phyloP scores from a whole-genome alignment of 2,888 invertebrate species.

The Gryllus longicercus region DNA sequence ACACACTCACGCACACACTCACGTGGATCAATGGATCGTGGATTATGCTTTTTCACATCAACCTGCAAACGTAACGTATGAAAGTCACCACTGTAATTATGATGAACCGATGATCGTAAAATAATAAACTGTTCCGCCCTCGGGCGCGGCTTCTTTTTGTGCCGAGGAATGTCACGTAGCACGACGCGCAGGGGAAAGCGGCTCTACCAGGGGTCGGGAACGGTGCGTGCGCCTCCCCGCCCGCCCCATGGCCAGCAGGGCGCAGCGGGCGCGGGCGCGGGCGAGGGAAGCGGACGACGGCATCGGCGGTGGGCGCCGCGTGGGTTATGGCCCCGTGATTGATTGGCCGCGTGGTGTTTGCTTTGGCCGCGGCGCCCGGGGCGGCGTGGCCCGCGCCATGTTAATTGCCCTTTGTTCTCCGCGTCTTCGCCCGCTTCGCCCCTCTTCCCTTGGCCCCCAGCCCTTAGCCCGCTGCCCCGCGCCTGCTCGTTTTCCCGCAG shows the following conservation, averaged over 20 bases:
- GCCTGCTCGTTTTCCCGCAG: neutral
- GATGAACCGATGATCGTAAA: no score
- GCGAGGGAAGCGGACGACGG: neutral
- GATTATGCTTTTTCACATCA: no score
- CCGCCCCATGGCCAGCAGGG: neutral
- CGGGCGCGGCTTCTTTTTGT: no score
- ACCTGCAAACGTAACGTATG: no score
- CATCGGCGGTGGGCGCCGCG: neutral
- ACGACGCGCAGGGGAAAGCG: no score
- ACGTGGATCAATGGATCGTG: no score
- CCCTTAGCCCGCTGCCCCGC: neutral
- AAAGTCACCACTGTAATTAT: no score
- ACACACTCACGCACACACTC: no score
- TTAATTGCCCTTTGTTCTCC: slow-evolving; percentile 9
- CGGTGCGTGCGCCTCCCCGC: no score
- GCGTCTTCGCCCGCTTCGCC: neutral
- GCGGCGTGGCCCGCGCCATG: neutral
- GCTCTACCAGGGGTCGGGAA: no score
- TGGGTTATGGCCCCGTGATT: slow-evolving; percentile 3
- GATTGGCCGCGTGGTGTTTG: neutral
- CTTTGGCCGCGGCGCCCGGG: neutral
- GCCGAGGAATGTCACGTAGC: no score
- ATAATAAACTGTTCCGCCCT: no score
- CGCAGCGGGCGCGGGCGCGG: neutral
- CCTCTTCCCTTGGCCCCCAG: neutral